These are phyloP conservation scores for Telmatherina bonti DNA, from an alignment of 2,797 vertebrate genomes.

Conservation along the genomic window DNA sequence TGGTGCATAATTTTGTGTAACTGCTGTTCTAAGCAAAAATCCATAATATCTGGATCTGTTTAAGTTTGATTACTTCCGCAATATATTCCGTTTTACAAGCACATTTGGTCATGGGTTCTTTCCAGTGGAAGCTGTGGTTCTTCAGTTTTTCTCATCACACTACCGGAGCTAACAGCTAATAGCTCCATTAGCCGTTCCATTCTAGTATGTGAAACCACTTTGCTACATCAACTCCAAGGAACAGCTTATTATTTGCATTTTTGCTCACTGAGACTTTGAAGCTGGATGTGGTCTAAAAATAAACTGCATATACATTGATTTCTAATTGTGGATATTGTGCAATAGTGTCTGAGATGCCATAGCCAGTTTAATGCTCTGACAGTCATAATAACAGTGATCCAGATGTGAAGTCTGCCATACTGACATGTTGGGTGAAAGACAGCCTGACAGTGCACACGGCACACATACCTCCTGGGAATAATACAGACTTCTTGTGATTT, in stretches of 20 bases:
- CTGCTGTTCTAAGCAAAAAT: constrained; percentile 54
- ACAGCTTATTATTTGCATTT: not conserved
- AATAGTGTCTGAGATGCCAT: constrained; percentile 43
- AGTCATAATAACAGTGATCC: constrained; percentile 72
- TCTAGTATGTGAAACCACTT: not conserved
- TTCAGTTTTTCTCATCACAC: constrained; percentile 5
- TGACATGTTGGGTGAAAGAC: constrained; percentile 58
- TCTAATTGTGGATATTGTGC: constrained; percentile 43
- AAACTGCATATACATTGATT: constrained; percentile 25
- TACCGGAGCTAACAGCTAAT: constrained; percentile 7
- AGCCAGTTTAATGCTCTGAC: constrained; percentile 48
- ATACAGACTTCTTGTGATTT: constrained; percentile 63
- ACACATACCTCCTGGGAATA: constrained; percentile 61
- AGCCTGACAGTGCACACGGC: constrained; percentile 61
- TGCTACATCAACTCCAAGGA: not conserved
- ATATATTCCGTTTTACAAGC: constrained; percentile 16
- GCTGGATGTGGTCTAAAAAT: constrained; percentile 1
- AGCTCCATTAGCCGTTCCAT: not conserved
- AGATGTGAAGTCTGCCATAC: constrained; percentile 62
- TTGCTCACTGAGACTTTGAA: not conserved
- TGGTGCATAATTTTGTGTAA: constrained; percentile 54
- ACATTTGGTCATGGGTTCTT: not conserved
- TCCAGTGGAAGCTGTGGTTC: constrained; percentile 9
- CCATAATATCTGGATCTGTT: constrained; percentile 36
- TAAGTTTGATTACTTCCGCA: constrained; percentile 33